These are phyloP conservation scores for Pelosia muscerda DNA, from an alignment of 2,888 invertebrate genomes.

Conservation along the genomic window DNA sequence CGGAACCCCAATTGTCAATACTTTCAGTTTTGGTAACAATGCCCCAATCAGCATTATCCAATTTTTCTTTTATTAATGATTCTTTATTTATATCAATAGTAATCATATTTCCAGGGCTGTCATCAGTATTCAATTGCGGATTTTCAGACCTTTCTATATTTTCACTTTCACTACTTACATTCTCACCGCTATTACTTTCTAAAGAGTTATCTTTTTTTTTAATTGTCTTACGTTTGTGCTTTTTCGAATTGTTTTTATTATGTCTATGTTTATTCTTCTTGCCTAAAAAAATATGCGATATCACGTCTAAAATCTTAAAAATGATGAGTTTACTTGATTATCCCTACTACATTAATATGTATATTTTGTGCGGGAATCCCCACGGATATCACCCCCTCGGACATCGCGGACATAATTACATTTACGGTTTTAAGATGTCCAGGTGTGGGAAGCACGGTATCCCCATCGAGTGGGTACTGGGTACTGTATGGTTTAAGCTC, in stretches of 20 bases:
- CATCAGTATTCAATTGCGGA: background rate
- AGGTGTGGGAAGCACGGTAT: no score
- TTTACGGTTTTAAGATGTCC: no score
- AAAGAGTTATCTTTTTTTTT: background rate
- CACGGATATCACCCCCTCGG: no score
- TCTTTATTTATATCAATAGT: background rate
- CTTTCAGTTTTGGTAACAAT: background rate
- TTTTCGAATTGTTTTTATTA: background rate
- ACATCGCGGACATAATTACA: no score
- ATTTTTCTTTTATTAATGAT: background rate
- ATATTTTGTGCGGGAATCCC: no score
- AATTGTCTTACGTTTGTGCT: background rate
- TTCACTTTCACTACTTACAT: background rate
- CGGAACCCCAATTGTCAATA: background rate
- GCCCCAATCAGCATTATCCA: background rate
- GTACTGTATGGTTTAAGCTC: no score
- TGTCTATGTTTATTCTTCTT: constrained; percentile 10
- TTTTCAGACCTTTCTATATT: background rate
- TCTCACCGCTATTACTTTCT: background rate
- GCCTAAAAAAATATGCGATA: constrained; percentile 10
- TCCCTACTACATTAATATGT: background rate
- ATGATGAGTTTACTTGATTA: background rate
- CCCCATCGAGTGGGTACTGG: no score
- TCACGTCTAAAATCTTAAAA: background rate
- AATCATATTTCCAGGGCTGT: background rate